Evolutionary conservation across 2,888 invertebrate genomes (phyloP), one percentile per base, ranked within the genome.

Genomic region (Sesia apiformis): DNA sequence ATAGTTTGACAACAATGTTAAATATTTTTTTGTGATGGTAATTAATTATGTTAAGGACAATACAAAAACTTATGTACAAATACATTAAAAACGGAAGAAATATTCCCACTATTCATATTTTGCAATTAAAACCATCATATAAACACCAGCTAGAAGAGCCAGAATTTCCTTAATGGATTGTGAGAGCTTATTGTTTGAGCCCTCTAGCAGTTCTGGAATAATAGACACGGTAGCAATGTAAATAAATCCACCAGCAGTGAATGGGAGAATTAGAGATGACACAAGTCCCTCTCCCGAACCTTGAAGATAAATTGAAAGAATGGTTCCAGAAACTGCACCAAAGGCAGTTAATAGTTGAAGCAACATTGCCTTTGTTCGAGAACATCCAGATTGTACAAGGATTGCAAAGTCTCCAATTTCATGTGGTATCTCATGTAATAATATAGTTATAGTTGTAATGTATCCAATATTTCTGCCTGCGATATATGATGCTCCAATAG

Each of bases 331-430:
- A 58, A 99, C 76, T 39, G 99, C 99, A 59, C 99, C 99, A 56
- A 98, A 73, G 1, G 99, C 99, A 46, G 99, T 99, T 4, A 96
- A 89, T 59, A 99, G 89, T 77, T 99, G 99, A 56, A 99, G 90
- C 71, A 95, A 80, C 95, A 99, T 99, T 0, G 99, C 99, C 90
- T 98, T 98, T 74, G 91, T 94, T 65, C 96, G 93, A 5, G 95
- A 95, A 75, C 98, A 98, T 39, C 99, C 99, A 52, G 98, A 98
- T 81, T 99, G 98, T 56, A 99, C 94, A 55, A 99, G 92, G 78
- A 99, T 99, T 7, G 99, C 99, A 91, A 98, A 99, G 82, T 99
- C 99, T 46, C 99, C 99, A 75, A 99, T 98, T 90, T 99, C 99
- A 90, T 99, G 99, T 42, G 99, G 99, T 60, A 99, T 96, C 91